A percentile compares a stretch with the other conserved stretches of the same genome.
Conservation (phyloP, 2,797 vertebrate genomes). For the Phylloscopus collybita region DNA sequence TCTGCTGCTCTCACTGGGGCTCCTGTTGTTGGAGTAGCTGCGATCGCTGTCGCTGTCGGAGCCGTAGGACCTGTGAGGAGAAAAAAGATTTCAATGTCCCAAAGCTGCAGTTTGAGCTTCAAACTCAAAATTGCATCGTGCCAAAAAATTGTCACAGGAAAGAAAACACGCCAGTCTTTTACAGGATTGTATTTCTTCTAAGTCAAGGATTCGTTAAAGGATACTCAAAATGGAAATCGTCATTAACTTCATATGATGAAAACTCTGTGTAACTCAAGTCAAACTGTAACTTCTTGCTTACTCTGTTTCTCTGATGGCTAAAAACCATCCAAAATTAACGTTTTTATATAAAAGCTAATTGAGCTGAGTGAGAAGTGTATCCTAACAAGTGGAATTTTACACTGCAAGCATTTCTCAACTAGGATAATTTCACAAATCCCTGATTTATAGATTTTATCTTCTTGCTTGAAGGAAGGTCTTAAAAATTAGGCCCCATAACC, state of each 20-base stretch:
- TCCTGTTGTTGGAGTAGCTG: constrained; percentile 88
- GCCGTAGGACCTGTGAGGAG: constrained; percentile 82
- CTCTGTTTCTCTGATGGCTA: not conserved
- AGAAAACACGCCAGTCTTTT: not conserved
- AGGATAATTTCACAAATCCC: not conserved
- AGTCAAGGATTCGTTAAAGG: not conserved
- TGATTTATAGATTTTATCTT: not conserved
- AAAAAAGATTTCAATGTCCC: not conserved
- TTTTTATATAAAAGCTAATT: not conserved
- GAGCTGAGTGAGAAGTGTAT: not conserved
- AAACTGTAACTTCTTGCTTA: not conserved
- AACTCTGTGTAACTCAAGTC: not conserved
- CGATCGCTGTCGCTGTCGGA: constrained; percentile 88
- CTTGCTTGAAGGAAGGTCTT: not conserved
- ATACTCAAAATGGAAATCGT: not conserved
- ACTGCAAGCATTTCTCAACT: not conserved
- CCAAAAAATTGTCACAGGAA: not conserved
- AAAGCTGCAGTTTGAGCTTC: not conserved
- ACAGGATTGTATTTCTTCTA: not conserved
- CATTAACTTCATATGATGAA: not conserved
- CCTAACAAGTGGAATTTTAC: not conserved
- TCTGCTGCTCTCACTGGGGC: constrained; percentile 90
- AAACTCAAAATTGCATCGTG: accelerated
- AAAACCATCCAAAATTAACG: not conserved
- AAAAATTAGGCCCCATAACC: not conserved